Conservation (phyloP, 2,797 vertebrate species). For the Hapalemur alaotrensis region DNA sequence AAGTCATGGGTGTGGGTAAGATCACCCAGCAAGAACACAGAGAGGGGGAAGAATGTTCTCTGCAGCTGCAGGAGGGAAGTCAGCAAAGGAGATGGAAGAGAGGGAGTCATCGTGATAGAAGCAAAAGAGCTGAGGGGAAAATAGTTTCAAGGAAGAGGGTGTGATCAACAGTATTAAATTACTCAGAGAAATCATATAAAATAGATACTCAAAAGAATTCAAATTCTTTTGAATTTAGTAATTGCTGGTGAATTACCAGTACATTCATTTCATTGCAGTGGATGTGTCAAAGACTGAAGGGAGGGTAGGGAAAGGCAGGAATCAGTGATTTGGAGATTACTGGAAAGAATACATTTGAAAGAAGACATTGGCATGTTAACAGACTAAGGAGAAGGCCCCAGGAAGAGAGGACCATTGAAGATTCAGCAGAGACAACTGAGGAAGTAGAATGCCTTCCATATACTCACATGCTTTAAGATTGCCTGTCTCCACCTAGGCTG, state of each 20-base stretch:
- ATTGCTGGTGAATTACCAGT: neutral
- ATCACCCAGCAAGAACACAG: neutral
- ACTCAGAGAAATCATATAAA: neutral
- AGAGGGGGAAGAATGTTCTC: neutral
- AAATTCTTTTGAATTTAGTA: conserved; percentile 14
- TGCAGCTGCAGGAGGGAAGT: neutral
- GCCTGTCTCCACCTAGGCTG: neutral
- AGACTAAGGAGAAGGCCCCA: neutral
- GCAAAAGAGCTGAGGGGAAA: neutral
- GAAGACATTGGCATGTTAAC: neutral
- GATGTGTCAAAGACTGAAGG: neutral
- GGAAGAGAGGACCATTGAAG: neutral
- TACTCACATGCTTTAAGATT: neutral
- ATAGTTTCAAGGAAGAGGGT: neutral
- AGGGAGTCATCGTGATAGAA: neutral
- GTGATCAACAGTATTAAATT: neutral
- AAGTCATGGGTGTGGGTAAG: neutral
- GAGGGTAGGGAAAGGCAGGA: neutral
- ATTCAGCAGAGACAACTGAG: neutral
- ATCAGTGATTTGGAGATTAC: neutral
- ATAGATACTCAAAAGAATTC: neutral
- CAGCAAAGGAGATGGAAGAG: neutral
- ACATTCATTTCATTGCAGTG: neutral
- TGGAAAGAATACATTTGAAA: neutral
- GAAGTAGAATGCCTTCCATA: neutral